These are phyloP conservation scores for Turritopsis rubra DNA, from an alignment of 30 jellyfish, hydroid and myxozoan genomes.

Conservation along the genomic window DNA sequence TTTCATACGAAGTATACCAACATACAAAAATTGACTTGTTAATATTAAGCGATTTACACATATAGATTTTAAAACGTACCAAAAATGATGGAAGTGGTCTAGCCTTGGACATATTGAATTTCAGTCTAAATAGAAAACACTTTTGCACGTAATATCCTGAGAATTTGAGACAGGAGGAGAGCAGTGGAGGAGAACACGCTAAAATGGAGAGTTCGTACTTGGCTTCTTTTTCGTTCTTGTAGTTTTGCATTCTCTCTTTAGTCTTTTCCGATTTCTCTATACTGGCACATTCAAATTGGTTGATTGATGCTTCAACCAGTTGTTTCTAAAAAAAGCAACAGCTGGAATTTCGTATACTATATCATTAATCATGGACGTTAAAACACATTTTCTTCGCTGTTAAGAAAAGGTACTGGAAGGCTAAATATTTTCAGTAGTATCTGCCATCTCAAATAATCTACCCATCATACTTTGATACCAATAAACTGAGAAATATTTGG, in stretches of 20 bases:
- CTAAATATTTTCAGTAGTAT: too few species aligned
- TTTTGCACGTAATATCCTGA: neutral
- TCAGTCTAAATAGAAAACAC: slow-evolving; percentile 15
- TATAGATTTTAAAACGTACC: slow-evolving; percentile 5
- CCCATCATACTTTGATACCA: too few species aligned
- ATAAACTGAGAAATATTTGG: too few species aligned
- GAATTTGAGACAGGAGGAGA: neutral
- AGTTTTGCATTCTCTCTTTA: slow-evolving; percentile 33
- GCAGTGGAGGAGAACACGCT: neutral
- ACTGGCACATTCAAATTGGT: slow-evolving; percentile 73
- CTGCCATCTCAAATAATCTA: too few species aligned
- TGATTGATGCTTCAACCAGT: slow-evolving; percentile 66
- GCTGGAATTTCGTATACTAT: too few species aligned
- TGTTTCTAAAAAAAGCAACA: slow-evolving; percentile 42
- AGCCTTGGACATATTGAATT: slow-evolving; percentile 26
- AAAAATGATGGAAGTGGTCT: slow-evolving; percentile 26
- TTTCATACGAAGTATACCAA: too few species aligned
- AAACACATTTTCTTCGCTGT: too few species aligned
- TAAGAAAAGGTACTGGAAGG: too few species aligned
- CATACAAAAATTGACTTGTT: too few species aligned
- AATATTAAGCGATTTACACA: too few species aligned
- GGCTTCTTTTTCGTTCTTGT: slow-evolving; percentile 58
- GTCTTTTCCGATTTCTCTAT: slow-evolving; percentile 89
- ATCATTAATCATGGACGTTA: too few species aligned
- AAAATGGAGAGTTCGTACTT: slow-evolving; percentile 36